Conservation (phyloP, 2,888 invertebrate genomes). For the Agrenia bidenticulata region DNA sequence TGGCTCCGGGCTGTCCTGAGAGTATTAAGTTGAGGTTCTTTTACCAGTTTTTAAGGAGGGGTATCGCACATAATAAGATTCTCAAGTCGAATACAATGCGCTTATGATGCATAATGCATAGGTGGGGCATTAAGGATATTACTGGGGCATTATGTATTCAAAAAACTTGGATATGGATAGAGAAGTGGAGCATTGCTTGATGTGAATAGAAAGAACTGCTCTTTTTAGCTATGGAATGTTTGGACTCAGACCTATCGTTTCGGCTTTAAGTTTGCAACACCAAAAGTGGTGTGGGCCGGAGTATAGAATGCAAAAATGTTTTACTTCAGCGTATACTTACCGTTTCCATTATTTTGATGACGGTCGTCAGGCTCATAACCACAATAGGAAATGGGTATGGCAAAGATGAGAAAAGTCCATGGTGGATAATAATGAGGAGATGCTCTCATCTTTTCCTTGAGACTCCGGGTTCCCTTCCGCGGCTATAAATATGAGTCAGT, state of each 20-base stretch:
- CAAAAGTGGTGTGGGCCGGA: constrained; percentile 5
- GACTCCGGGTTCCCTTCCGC: background rate
- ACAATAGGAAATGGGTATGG: constrained; percentile 46
- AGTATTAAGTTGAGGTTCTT: constrained; percentile 15
- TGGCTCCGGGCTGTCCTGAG: background rate
- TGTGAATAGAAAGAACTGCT: constrained; percentile 12
- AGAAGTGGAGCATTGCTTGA: constrained; percentile 1
- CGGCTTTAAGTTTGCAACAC: constrained; percentile 11
- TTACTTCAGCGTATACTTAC: constrained; percentile 22
- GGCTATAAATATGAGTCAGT: constrained; percentile 20
- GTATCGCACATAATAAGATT: constrained; percentile 23
- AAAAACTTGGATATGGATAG: constrained; percentile 3
- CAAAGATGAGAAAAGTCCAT: constrained; percentile 48
- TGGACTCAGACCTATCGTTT: constrained; percentile 2
- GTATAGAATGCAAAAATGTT: constrained; percentile 18
- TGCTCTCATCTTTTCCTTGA: constrained; percentile 32
- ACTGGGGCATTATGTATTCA: constrained; percentile 20
- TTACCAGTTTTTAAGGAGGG: background rate
- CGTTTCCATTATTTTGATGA: constrained; percentile 34
- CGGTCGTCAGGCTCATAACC: constrained; percentile 46
- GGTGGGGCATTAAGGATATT: constrained; percentile 24
- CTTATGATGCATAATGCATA: constrained; percentile 21
- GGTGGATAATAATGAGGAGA: constrained; percentile 44
- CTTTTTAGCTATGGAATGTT: constrained; percentile 2
- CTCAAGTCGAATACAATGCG: constrained; percentile 22